Percentiles rank a stretch among this genome's conserved stretches.
These are phyloP conservation scores for Squalus acanthias DNA, from an alignment of 2,797 vertebrate species.

Conservation along the genomic window DNA sequence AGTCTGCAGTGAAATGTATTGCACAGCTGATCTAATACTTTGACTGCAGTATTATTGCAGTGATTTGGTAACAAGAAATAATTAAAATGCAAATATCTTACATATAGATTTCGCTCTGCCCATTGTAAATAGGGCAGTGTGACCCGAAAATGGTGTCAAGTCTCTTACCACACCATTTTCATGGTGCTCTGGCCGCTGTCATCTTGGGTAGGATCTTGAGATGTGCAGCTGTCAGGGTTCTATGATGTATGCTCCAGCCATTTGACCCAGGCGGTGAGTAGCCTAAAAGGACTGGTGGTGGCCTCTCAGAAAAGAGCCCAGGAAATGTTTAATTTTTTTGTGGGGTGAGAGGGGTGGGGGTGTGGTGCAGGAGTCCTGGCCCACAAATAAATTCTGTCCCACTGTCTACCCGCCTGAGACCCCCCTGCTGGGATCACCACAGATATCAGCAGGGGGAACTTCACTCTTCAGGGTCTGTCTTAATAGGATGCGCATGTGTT, in stretches of 20 bases:
- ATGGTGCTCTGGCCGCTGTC: not conserved
- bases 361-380: not conserved
- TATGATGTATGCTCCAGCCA: not conserved
- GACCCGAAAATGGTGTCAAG: not conserved
- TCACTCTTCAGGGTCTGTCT: not conserved
- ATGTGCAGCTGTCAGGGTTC: not conserved
- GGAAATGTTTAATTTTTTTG: not conserved
- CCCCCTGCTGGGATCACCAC: not conserved
- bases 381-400: not conserved
- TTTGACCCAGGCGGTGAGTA: not conserved
- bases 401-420: not conserved
- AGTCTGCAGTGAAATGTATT: not conserved
- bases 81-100: not conserved
- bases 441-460: no score
- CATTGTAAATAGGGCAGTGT: not conserved
- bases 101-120: not conserved
- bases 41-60: not conserved
- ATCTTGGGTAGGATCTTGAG: not conserved
- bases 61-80: not conserved
- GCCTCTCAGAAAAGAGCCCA: not conserved
- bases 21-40: not conserved
- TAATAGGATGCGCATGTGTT: not conserved
- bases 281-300: not conserved
- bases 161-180: not conserved
- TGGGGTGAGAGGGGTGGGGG: not conserved